These are phyloP conservation scores for Odontamblyopus lacepedii DNA, from an alignment of 2,797 vertebrate species.

Conservation along the genomic window DNA sequence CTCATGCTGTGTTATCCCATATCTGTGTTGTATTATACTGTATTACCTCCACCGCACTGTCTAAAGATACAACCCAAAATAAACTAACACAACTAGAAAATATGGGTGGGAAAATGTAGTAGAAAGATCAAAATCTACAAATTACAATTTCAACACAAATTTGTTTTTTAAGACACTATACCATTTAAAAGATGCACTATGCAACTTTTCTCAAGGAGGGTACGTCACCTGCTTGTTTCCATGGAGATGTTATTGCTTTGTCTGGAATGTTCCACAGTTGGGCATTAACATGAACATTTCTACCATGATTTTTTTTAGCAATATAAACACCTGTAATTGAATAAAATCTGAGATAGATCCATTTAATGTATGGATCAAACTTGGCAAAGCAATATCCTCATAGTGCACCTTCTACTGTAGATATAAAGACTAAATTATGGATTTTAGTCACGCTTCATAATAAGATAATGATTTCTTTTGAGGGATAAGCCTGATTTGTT, in stretches of 20 bases:
- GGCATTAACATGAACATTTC: too few relatives aligned
- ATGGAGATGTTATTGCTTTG: background rate
- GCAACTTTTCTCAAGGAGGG: too few relatives aligned
- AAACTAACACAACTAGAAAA: background rate
- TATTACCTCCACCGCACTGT: constrained; percentile 10
- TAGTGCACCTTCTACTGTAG: background rate
- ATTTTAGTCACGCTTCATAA: constrained; percentile 11
- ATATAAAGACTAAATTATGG: constrained; percentile 12
- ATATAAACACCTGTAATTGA: background rate
- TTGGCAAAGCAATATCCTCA: background rate
- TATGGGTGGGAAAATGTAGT: background rate
- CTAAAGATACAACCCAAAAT: background rate
- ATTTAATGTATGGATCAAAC: background rate
- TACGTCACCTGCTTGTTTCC: background rate
- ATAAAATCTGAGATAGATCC: background rate
- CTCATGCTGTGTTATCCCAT: constrained; percentile 29
- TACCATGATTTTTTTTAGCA: background rate
- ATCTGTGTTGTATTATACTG: constrained; percentile 14
- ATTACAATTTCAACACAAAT: background rate
- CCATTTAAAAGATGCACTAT: too few relatives aligned
- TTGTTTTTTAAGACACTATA: too few relatives aligned
- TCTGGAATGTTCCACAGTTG: background rate
- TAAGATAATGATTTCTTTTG: constrained; percentile 13
- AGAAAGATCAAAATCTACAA: background rate
- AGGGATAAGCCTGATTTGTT: constrained; percentile 11